phyloP scores from a whole-genome alignment of 2,797 vertebrate species.

The Sandelia bainsii region DNA sequence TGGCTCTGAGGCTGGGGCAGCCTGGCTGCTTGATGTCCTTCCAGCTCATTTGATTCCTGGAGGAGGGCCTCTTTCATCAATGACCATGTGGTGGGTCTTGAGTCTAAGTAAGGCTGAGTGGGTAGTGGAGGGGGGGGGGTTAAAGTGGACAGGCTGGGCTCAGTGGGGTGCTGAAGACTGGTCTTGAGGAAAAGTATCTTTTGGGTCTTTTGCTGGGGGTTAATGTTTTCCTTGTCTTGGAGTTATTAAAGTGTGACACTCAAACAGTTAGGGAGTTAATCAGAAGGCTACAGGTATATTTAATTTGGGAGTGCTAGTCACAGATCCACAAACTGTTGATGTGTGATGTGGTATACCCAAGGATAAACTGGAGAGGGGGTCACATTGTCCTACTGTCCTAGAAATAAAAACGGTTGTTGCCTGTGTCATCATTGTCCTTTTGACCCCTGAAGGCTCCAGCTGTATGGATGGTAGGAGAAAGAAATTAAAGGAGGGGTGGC shows the following conservation, averaged over 20 bases:
- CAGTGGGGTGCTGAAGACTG: conserved; percentile 43
- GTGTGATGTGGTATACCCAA: conserved; percentile 58
- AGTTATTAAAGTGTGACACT: conserved; percentile 1
- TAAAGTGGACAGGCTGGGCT: conserved; percentile 51
- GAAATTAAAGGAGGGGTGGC: conserved; percentile 33
- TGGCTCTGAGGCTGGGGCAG: conserved; percentile 64
- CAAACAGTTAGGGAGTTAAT: neutral
- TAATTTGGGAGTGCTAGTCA: conserved; percentile 5
- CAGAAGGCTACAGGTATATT: conserved; percentile 18
- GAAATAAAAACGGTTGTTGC: conserved; percentile 70
- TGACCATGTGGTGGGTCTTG: conserved; percentile 88
- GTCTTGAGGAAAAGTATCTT: conserved; percentile 32
- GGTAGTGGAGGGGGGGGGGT: conserved; percentile 66
- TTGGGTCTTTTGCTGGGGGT: neutral
- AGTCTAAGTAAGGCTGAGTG: conserved; percentile 76
- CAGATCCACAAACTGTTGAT: conserved; percentile 57
- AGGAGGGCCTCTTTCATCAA: conserved; percentile 88
- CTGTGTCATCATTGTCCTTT: conserved; percentile 65
- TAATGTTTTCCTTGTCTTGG: conserved; percentile 17
- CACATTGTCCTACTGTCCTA: conserved; percentile 67
- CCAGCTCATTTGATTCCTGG: conserved; percentile 93
- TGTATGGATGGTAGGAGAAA: conserved; percentile 61
- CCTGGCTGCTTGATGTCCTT: conserved; percentile 91
- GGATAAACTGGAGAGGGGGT: conserved; percentile 52
- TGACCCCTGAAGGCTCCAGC: conserved; percentile 52